A percentile compares a stretch with the other conserved stretches of the same genome.
Conservation (phyloP, 1,140 invertebrate species). For the Hylaeus volcanicus region DNA sequence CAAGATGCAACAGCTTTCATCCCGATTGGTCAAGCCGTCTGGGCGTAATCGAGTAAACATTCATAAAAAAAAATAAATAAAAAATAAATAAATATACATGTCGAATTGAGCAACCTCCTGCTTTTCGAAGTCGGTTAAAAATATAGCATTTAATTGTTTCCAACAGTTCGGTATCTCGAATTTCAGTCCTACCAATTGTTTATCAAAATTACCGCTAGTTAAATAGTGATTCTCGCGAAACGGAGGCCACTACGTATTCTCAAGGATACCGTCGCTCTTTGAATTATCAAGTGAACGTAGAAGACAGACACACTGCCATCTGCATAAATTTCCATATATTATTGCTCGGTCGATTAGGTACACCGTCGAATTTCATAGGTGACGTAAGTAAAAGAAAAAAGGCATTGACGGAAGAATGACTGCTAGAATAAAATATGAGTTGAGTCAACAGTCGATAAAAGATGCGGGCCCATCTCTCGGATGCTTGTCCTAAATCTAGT, state of each 20-base stretch:
- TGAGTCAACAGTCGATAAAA: conserved; percentile 22
- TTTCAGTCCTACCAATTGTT: too few species aligned
- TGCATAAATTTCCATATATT: conserved; percentile 30
- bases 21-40: too few species aligned
- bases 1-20: too few species aligned
- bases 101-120: too few species aligned
- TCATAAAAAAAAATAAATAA: too few species aligned
- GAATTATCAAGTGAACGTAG: not conserved
- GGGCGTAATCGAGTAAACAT: too few species aligned
- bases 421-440: conserved; percentile 33
- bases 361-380: conserved; percentile 8
- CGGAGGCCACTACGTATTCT: not conserved
- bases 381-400: conserved; percentile 16
- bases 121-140: too few species aligned
- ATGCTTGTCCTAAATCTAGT: not conserved
- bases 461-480: conserved; percentile 25
- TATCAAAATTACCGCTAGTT: too few species aligned
- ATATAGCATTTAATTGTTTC: too few species aligned
- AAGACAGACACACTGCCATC: not conserved
- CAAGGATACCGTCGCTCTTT: not conserved
- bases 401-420: conserved; percentile 1
- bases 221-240: too few species aligned
- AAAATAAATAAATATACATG: too few species aligned
- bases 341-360: conserved; percentile 4
- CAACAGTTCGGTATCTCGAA: too few species aligned